Evolutionary conservation across 2,797 vertebrate species (phyloP).

Genomic region (Antrozous pallidus): DNA sequence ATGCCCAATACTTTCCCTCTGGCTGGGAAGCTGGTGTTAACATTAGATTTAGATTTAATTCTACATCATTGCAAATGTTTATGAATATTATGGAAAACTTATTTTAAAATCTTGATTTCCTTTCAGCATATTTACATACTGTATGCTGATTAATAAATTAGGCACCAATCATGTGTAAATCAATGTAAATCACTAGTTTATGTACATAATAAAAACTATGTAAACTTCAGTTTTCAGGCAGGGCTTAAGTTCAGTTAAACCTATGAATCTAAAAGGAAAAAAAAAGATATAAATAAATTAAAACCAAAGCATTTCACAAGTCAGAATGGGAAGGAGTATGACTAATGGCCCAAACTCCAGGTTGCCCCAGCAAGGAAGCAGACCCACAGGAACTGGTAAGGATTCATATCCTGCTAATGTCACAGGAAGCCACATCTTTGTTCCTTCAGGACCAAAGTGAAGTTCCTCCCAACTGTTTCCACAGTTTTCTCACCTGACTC

Average conservation of each 20-base stretch:
- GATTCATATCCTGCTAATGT: neutral
- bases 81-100: conserved; percentile 79
- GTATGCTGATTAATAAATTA: conserved; percentile 81
- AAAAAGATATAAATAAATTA: neutral
- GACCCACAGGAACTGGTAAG: neutral
- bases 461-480: neutral
- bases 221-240: conserved; percentile 55
- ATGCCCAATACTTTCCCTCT: conserved; percentile 49
- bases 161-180: conserved; percentile 77
- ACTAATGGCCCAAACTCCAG: neutral
- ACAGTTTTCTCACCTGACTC: neutral
- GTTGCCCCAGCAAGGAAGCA: conserved; percentile 16
- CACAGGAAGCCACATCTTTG: neutral
- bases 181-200: conserved; percentile 77
- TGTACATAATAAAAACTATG: conserved; percentile 68
- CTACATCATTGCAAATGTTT: conserved; percentile 78
- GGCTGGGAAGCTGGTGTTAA: conserved; percentile 68
- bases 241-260: conserved; percentile 63
- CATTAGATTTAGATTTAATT: conserved; percentile 74
- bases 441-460: neutral
- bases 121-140: conserved; percentile 73
- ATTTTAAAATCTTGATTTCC: conserved; percentile 82
- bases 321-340: conserved; percentile 6
- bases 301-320: conserved; percentile 7
- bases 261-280: conserved; percentile 53